A percentile compares a stretch with the other conserved stretches of the same genome.
Conservation (phyloP, 1,140 invertebrate genomes). For the Reticulitermes speratus region DNA sequence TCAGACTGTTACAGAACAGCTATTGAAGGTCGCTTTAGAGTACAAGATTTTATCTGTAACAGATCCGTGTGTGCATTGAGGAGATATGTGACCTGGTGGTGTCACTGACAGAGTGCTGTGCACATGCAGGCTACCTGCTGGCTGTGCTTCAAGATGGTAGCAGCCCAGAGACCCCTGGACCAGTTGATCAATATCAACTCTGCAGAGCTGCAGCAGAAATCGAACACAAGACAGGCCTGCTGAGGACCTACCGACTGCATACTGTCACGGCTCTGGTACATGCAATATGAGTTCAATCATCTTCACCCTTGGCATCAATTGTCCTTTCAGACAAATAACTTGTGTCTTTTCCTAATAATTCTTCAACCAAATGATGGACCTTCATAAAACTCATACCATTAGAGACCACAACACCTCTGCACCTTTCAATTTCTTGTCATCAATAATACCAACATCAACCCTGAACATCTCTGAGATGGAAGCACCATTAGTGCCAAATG, state of each 20-base stretch:
- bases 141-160: constrained; percentile 33
- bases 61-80: constrained; percentile 33
- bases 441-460: too few relatives aligned
- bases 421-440: too few relatives aligned
- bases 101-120: constrained; percentile 32
- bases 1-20: too few relatives aligned
- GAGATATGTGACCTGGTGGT: constrained; percentile 34
- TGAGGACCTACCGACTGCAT: constrained; percentile 31
- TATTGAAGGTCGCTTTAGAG: too few relatives aligned
- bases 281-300: not conserved
- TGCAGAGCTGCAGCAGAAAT: constrained; percentile 33
- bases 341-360: too few relatives aligned
- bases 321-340: too few relatives aligned
- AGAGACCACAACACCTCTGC: too few relatives aligned
- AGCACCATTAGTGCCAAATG: too few relatives aligned
- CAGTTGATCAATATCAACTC: constrained; percentile 30
- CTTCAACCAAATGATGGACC: too few relatives aligned
- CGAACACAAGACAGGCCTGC: constrained; percentile 28
- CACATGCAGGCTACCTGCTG: constrained; percentile 33
- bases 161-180: constrained; percentile 31
- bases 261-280: constrained; percentile 33
- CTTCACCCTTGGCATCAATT: too few relatives aligned
- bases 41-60: not conserved
- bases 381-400: too few relatives aligned
- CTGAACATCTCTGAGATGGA: too few relatives aligned